These are phyloP conservation scores for Nycteola revayana DNA, from an alignment of 2,888 invertebrate species.

Conservation along the genomic window DNA sequence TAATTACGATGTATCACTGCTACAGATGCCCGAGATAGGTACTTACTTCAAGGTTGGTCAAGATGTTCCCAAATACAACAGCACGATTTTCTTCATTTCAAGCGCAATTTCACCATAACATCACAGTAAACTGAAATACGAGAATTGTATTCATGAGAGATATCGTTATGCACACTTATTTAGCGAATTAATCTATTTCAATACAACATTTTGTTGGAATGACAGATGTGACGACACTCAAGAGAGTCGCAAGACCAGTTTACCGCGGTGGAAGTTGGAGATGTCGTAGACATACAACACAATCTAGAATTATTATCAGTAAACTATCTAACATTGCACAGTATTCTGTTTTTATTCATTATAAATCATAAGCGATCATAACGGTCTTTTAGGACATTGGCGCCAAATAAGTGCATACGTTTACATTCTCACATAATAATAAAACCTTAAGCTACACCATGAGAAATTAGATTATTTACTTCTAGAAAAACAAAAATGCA, in stretches of 20 bases:
- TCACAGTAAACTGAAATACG: constrained; percentile 51
- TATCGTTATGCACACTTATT: constrained; percentile 16
- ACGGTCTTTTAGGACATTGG: constrained; percentile 77
- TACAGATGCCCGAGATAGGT: constrained; percentile 38
- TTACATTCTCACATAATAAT: constrained; percentile 47
- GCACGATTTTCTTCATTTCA: constrained; percentile 68
- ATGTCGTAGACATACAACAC: constrained; percentile 25
- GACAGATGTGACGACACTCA: constrained; percentile 79
- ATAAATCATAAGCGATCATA: constrained; percentile 42
- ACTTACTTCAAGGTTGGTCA: constrained; percentile 81
- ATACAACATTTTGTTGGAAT: constrained; percentile 57
- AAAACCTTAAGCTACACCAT: constrained; percentile 17
- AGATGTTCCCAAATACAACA: constrained; percentile 70
- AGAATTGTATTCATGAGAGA: constrained; percentile 14
- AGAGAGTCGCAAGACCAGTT: constrained; percentile 62
- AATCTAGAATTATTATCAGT: constrained; percentile 26
- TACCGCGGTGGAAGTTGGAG: constrained; percentile 51
- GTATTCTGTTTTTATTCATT: constrained; percentile 18
- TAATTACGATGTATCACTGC: constrained; percentile 36
- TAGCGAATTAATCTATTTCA: constrained; percentile 42
- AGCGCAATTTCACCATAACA: constrained; percentile 41
- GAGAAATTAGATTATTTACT: constrained; percentile 12
- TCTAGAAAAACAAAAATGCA: constrained; percentile 14
- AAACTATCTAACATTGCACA: constrained; percentile 15
- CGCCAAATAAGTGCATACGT: constrained; percentile 81